These are phyloP conservation scores for Agonopterix heracliana DNA, from an alignment of 2,888 invertebrate genomes.

Conservation along the genomic window DNA sequence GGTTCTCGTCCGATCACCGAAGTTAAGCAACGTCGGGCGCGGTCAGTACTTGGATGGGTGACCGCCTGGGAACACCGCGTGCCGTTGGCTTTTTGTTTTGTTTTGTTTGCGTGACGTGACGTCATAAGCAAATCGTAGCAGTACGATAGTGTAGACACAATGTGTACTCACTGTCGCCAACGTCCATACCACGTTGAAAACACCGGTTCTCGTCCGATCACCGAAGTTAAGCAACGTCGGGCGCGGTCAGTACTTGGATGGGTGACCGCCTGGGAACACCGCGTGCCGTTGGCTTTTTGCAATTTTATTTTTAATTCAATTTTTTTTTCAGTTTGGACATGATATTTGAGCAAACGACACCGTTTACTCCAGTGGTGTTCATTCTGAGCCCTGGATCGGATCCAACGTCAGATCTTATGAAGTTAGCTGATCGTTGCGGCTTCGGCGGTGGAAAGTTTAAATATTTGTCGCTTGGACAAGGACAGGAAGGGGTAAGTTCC, in stretches of 20 bases:
- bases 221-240: conserved; percentile 51
- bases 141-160: background rate
- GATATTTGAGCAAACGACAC: conserved; percentile 90
- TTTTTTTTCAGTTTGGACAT: conserved; percentile 80
- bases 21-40: conserved; percentile 49
- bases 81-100: conserved; percentile 44
- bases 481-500: conserved; percentile 87
- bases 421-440: conserved; percentile 82
- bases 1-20: conserved; percentile 64
- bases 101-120: background rate
- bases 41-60: conserved; percentile 53
- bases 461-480: conserved; percentile 94
- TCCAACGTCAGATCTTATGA: conserved; percentile 90
- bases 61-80: conserved; percentile 61
- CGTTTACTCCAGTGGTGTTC: conserved; percentile 92
- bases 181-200: conserved; percentile 27
- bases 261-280: conserved; percentile 24
- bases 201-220: conserved; percentile 52
- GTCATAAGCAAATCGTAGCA: too few relatives aligned
- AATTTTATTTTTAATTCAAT: background rate
- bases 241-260: conserved; percentile 54
- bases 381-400: conserved; percentile 96
- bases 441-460: conserved; percentile 87
- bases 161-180: background rate
- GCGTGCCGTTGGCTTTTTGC: conserved; percentile 5